These are phyloP conservation scores for Patella pellucida DNA, from an alignment of 2,888 invertebrate species.

Conservation along the genomic window DNA sequence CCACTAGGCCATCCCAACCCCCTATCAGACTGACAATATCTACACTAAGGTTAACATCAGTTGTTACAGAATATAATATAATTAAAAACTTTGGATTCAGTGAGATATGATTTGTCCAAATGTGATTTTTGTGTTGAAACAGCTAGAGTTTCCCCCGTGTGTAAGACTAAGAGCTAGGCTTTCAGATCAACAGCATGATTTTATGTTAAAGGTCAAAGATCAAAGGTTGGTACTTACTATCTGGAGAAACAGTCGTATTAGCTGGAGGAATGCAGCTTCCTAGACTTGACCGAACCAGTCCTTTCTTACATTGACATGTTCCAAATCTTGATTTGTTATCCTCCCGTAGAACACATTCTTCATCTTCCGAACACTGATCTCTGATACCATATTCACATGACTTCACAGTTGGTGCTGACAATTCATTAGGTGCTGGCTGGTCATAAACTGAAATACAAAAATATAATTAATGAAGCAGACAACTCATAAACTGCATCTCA, in stretches of 20 bases:
- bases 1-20: too few species aligned
- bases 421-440: neutral
- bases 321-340: conserved; percentile 31
- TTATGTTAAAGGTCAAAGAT: neutral
- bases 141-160: too few species aligned
- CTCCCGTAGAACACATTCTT: conserved; percentile 26
- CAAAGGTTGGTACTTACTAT: neutral
- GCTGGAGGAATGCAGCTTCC: neutral
- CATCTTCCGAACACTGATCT: conserved; percentile 24
- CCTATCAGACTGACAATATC: too few species aligned
- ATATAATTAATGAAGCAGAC: too few species aligned
- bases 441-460: neutral
- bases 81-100: too few species aligned
- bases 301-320: conserved; percentile 32
- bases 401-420: neutral
- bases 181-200: too few species aligned
- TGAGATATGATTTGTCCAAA: too few species aligned
- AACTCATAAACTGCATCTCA: too few species aligned
- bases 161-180: too few species aligned
- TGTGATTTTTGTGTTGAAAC: too few species aligned
- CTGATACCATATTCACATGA: conserved; percentile 27
- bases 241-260: neutral
- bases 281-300: conserved; percentile 23
- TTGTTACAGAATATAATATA: too few species aligned
- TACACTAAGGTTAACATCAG: too few species aligned